phyloP scores from a whole-genome alignment of 2,113 vertebrate genomes.

The Callaeas wilsoni region DNA sequence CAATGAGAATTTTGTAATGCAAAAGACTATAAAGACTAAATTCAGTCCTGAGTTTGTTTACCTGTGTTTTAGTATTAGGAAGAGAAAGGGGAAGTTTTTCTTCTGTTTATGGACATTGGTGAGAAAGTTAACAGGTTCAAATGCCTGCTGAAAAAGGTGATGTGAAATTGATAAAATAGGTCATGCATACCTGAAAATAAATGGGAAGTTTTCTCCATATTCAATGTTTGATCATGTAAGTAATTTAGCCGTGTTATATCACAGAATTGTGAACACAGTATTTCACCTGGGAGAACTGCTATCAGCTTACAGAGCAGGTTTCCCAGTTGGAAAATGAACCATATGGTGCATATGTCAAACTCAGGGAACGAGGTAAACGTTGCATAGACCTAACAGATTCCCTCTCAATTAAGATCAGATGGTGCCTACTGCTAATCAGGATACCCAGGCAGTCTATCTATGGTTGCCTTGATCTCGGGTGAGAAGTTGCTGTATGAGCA shows the following conservation, averaged over 20 bases:
- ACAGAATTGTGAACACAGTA: background rate
- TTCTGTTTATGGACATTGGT: background rate
- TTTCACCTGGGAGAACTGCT: conserved; percentile 20
- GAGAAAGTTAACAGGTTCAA: background rate
- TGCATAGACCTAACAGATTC: background rate
- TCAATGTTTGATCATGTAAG: background rate
- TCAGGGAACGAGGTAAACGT: background rate
- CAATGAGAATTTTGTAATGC: background rate
- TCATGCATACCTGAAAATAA: background rate
- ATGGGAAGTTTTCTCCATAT: background rate
- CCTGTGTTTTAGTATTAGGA: background rate
- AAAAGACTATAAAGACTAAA: background rate
- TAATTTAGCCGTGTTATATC: background rate
- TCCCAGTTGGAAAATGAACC: conserved; percentile 51
- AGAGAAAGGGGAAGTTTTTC: background rate
- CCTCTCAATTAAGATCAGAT: conserved; percentile 45
- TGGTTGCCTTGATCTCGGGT: background rate
- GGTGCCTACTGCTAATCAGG: conserved; percentile 2
- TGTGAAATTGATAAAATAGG: background rate
- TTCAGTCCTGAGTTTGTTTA: background rate
- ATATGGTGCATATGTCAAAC: conserved; percentile 35
- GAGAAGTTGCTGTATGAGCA: background rate
- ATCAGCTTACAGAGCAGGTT: background rate
- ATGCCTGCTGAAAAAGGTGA: background rate
- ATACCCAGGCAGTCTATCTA: background rate